A percentile compares a stretch with the other conserved stretches of the same genome.
These are phyloP conservation scores for Scelioninae gen. 1 DNA, from an alignment of 2,888 invertebrate species.

Conservation along the genomic window DNA sequence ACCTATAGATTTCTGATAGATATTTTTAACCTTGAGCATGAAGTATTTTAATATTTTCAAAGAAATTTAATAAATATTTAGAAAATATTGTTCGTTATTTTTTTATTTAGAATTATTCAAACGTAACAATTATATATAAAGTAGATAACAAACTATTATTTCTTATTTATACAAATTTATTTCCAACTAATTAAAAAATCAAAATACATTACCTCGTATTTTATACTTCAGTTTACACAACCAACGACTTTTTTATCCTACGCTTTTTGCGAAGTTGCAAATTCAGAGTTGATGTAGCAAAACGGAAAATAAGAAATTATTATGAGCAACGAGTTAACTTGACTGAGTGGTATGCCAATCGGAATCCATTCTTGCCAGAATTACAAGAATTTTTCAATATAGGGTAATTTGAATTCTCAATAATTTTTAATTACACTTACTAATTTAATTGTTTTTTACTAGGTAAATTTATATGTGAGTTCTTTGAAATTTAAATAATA, in stretches of 20 bases:
- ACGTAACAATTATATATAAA: too few relatives aligned
- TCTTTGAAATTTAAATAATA: too few relatives aligned
- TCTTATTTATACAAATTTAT: too few relatives aligned
- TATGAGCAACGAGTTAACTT: slow-evolving; percentile 86
- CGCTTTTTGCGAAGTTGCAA: slow-evolving; percentile 88
- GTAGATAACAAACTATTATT: too few relatives aligned
- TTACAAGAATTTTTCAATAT: slow-evolving; percentile 86
- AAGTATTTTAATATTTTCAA: too few relatives aligned
- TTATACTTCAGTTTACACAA: slow-evolving; percentile 35
- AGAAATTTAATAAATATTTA: too few relatives aligned
- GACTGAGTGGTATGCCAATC: slow-evolving; percentile 87
- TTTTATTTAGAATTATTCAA: too few relatives aligned
- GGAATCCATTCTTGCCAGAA: slow-evolving; percentile 86
- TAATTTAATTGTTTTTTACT: too few relatives aligned
- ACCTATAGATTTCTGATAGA: too few relatives aligned
- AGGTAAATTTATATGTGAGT: too few relatives aligned
- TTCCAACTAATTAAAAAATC: neutral
- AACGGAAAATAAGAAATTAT: slow-evolving; percentile 86
- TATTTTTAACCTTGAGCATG: too few relatives aligned
- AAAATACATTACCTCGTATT: neutral
- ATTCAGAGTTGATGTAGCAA: slow-evolving; percentile 86
- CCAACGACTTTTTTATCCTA: slow-evolving; percentile 85
- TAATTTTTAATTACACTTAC: neutral
- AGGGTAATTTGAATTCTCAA: slow-evolving; percentile 24
- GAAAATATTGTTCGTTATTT: too few relatives aligned